Evolutionary conservation across 92 coral and sea anemone genomes (phyloP), one percentile per base, ranked within the genome.

Genomic region (Palythoa grandiflora): DNA sequence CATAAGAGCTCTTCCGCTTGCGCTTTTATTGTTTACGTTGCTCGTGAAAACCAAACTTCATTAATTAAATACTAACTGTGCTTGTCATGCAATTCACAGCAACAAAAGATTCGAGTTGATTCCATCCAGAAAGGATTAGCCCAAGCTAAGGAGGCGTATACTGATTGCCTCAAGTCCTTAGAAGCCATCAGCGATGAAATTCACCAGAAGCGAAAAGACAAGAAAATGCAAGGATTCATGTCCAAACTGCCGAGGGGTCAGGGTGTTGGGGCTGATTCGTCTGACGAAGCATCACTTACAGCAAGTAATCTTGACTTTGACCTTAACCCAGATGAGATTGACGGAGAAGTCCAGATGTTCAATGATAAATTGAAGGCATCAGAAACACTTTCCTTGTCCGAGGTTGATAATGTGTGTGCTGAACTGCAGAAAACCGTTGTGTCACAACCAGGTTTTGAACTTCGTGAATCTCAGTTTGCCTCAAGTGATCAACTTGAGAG

Each of bases 191-290:
- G 99, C 50, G 99, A 97, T 47, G 99, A 97, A 37, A 97, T 97
- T 68, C 99, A 97, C 81, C 94, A 89, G 85, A 96, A 91, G 77
- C 91, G 99, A 71, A 94, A 95, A 73, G 85, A 92, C 83, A 97
- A 89, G 88, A 91, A 94, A 80, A 91, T 90, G 79, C 84, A 91
- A 35, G 75, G 85, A 6, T 73, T 93, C 86, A 73, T 97, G 83
- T 94, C 98, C 13, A 93, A 95, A 68, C 90, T 94, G 13, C 95
- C 94, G 79, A 87, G 98, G 51, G 99, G 91, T 53, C 91, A 94
- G 15, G 99, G 99, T 17, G 99, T 97, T 28, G 99, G 99, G 36
- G 99, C 99, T 2, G 99, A 97, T 20, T 97, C 99, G 0, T 94
- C 95, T 11, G 98, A 95, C 10, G 99, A 97, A 44, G 84, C 94